Evolutionary conservation across 2,888 invertebrate genomes (phyloP).

Genomic region (Agonopterix arenella): DNA sequence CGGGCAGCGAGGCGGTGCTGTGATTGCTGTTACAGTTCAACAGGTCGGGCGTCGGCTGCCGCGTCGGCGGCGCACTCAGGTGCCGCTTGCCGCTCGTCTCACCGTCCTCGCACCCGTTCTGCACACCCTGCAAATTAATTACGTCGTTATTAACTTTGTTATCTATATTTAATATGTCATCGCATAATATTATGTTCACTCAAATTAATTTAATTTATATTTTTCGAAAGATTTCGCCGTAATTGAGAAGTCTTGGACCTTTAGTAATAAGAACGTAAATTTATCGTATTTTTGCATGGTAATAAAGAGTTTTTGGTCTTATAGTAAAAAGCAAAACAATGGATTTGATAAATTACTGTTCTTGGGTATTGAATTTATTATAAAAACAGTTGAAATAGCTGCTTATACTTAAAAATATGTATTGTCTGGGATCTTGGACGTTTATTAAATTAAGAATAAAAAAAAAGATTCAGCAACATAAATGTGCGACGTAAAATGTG

Average conservation of each 20-base stretch:
- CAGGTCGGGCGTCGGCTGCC: conserved; percentile 64
- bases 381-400: too few species aligned
- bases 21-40: conserved; percentile 71
- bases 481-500: too few species aligned
- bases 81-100: conserved; percentile 52
- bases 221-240: neutral
- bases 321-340: too few species aligned
- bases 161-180: neutral
- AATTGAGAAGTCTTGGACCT: neutral
- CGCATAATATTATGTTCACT: neutral
- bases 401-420: too few species aligned
- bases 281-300: too few species aligned
- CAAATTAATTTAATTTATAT: neutral
- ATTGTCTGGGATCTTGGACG: too few species aligned
- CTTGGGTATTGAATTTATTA: too few species aligned
- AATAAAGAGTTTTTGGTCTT: too few species aligned
- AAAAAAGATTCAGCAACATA: too few species aligned
- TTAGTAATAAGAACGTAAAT: too few species aligned
- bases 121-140: conserved; percentile 30
- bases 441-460: too few species aligned
- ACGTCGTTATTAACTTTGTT: neutral
- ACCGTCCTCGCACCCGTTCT: conserved; percentile 55
- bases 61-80: conserved; percentile 65
- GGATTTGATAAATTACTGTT: too few species aligned
- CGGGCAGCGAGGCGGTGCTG: conserved; percentile 64